These are phyloP conservation scores for Pseudomyrmex gracilis DNA, from an alignment of 1,140 invertebrate genomes.

Conservation along the genomic window DNA sequence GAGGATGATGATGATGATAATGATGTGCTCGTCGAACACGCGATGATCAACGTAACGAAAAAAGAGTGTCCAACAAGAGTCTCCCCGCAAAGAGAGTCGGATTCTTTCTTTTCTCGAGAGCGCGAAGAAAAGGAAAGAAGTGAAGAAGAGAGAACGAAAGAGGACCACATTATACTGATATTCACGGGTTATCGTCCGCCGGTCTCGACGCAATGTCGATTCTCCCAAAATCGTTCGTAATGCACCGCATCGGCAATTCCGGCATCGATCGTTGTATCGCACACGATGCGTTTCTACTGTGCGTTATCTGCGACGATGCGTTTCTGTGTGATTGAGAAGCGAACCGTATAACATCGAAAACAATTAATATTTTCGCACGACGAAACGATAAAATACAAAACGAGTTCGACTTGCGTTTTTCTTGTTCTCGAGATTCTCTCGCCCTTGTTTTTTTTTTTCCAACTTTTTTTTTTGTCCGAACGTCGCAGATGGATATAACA, in stretches of 20 bases:
- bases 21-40: background rate
- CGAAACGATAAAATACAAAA: background rate
- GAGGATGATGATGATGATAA: conserved; percentile 6
- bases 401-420: conserved; percentile 3
- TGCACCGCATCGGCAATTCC: background rate
- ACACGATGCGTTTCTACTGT: background rate
- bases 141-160: conserved; percentile 8
- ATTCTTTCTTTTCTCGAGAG: conserved; percentile 3
- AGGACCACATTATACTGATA: background rate
- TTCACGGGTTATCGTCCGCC: background rate
- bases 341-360: background rate
- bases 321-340: conserved; percentile 10
- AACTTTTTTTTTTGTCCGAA: conserved; percentile 29
- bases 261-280: conserved; percentile 7
- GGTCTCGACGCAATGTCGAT: conserved; percentile 44
- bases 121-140: background rate
- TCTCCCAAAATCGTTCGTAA: conserved; percentile 18
- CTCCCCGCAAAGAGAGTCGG: conserved; percentile 2
- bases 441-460: conserved; percentile 12
- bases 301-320: conserved; percentile 10
- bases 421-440: conserved; percentile 26
- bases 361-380: conserved; percentile 5
- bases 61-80: background rate
- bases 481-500: background rate
- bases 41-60: too few species aligned